Evolutionary conservation across 2,797 vertebrate genomes (phyloP), one percentile per base, ranked within the genome.

Genomic region (Odontamblyopus rebecca): DNA sequence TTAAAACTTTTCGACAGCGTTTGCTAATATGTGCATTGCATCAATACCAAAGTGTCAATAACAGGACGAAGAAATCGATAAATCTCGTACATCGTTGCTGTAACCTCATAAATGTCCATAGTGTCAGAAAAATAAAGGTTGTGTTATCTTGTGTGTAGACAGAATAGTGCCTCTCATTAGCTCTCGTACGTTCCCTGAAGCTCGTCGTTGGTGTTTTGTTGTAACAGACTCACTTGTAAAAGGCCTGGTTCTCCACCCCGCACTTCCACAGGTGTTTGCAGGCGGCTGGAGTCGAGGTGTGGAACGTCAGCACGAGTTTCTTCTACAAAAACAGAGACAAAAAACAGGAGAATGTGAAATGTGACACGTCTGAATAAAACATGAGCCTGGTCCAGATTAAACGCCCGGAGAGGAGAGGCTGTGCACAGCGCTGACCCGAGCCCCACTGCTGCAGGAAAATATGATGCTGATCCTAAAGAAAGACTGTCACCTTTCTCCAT

Each of bases 241-340:
- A 99, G 76, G 97, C 96, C 85, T 99, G 97, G 88, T 99, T 99
- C 92, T 99, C 97, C 85, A 98, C 97, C 2, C 96, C 97, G 70
- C 97, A 99, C 86, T 98, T 99, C 98, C 98, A 99, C 80, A 99
- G 94, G 88, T 99, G 98, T 84, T 99, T 99, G 88, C 98, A 99
- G 70, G 98, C 97, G 85, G 96, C 97, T 88, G 98, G 98, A 84
- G 98, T 98, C 62, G 96, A 97, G 67, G 97, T 98, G 93, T 99
- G 97, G 90, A 97, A 99, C 56, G 96, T 96, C 93, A 98, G 90
- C 86, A 98, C 92, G 76, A 96, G 94, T 90, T 98, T 99, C 92
- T 97, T 99, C 97, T 99, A 91, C 84, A 82, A 79, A 89, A 88
- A 93, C 63, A 90, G 77, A 81, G 75, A 57, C 87, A 91, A 68